Base-by-base conservation (phyloP, 2,797 vertebrate species). In the Poliocrania exsul region DNA sequence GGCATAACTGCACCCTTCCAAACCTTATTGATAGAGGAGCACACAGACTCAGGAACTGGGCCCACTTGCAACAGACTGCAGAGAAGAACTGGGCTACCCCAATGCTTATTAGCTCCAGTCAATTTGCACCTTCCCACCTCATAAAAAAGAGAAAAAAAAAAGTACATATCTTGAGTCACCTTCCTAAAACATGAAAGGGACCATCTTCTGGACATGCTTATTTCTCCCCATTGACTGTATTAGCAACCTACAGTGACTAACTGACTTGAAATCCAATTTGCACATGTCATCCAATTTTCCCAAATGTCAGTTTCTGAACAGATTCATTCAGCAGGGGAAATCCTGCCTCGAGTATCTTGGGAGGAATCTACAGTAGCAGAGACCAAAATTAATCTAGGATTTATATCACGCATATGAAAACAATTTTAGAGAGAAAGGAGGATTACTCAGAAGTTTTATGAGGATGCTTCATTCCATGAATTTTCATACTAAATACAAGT, bases 231-330 rank as follows among this genome's bases (percentile, higher is more conserved):
- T 1, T 74, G 87, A 85, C 65, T 81, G 10, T 28, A 49, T 62
- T 73, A 80, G 67, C 40, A 95, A 92, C 29, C 33, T 67, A 64
- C 10, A 28, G 80, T 73, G 83, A 95, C 81, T 86, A 86, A 95
- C 40, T 40, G 64, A 80, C 61, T 87, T 85, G 7, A 89, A 89
- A 93, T 89, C 46, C 2, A 28, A 69, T 93, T 92, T 93, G 87
- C 72, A 66, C 6, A 12, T 89, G 75, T 82, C 79, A 93, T 57
- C 89, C 79, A 78, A 15, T 93, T 91, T 69, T 93, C 57, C 11
- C 54, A 89, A 86, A 88, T 44, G 46, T 82, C 85, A 94, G 37
- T 53, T 96, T 88, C 89, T 78, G 62, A 93, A 86, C n/a, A 95
- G 79, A 82, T 64, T 93, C 67, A 64, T 64, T 86, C 69, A 73